phyloP scores from a whole-genome alignment of 2,113 vertebrate genomes.

The Mesocricetus auratus region DNA sequence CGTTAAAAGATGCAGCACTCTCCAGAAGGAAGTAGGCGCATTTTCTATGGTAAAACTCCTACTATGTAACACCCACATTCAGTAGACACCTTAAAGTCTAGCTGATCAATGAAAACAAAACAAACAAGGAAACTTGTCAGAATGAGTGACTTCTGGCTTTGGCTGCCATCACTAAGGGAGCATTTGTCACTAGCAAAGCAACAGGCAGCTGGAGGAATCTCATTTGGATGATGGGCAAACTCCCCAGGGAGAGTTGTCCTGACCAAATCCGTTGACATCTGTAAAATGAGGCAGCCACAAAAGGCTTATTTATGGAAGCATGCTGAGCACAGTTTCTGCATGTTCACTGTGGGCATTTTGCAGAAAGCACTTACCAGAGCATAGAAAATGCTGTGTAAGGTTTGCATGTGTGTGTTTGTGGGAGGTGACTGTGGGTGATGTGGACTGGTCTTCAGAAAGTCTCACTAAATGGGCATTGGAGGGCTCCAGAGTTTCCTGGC shows the following conservation, averaged over 20 bases:
- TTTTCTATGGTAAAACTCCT: background rate
- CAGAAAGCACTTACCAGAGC: too few relatives aligned
- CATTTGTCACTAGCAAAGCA: background rate
- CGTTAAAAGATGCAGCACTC: background rate
- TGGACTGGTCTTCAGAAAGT: background rate
- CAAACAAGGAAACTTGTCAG: background rate
- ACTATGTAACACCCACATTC: background rate
- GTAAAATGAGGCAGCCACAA: background rate
- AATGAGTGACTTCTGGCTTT: background rate
- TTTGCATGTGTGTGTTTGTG: rapidly evolving
- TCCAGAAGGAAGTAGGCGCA: background rate
- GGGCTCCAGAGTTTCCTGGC: background rate
- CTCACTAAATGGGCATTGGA: too few relatives aligned
- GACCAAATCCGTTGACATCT: background rate
- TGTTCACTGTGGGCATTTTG: background rate
- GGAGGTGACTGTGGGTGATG: background rate
- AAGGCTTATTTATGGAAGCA: background rate
- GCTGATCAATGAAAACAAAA: background rate
- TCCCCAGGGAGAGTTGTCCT: background rate
- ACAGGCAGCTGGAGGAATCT: background rate
- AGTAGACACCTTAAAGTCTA: background rate
- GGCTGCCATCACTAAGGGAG: background rate
- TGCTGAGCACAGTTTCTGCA: rapidly evolving
- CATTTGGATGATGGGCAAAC: background rate
- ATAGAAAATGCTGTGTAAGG: background rate